A percentile compares a stretch with the other conserved stretches of the same genome.
phyloP scores from a whole-genome alignment of 1,140 invertebrate genomes.

The Heliconius hermathena region DNA sequence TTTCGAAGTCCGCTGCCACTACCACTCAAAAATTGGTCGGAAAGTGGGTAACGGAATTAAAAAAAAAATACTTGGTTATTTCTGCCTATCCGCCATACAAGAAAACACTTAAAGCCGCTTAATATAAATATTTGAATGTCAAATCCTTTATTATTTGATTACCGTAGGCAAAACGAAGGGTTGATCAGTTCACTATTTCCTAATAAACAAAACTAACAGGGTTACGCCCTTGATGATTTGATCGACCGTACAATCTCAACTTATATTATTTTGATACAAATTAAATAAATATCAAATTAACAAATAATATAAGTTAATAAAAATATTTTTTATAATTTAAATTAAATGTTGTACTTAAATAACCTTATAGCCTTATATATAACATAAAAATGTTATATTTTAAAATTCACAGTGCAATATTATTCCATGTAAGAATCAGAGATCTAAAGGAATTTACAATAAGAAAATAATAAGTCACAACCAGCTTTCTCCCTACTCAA shows the following conservation, averaged over 20 bases:
- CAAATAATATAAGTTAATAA: neutral
- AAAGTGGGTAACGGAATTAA: too few species aligned
- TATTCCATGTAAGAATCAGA: too few species aligned
- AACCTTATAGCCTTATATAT: too few species aligned
- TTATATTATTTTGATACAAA: neutral
- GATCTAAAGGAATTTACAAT: conserved; percentile 15
- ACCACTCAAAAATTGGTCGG: too few species aligned
- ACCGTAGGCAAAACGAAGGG: conserved; percentile 60
- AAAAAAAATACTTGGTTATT: too few species aligned
- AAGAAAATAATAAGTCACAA: conserved; percentile 19
- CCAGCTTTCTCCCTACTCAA: neutral
- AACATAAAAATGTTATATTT: too few species aligned
- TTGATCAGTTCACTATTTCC: conserved; percentile 74
- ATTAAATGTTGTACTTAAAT: neutral
- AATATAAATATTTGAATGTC: conserved; percentile 40
- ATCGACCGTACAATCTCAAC: neutral
- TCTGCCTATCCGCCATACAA: too few species aligned
- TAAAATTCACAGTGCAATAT: neutral
- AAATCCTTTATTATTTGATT: conserved; percentile 51
- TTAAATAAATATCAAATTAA: neutral
- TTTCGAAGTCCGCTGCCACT: too few species aligned
- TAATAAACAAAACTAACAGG: conserved; percentile 57
- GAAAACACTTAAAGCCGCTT: too few species aligned
- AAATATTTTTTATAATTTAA: neutral
- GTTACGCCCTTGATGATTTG: conserved; percentile 31